Conservation (phyloP, 1,140 invertebrate species). For the Leguminivora glycinivorella region DNA sequence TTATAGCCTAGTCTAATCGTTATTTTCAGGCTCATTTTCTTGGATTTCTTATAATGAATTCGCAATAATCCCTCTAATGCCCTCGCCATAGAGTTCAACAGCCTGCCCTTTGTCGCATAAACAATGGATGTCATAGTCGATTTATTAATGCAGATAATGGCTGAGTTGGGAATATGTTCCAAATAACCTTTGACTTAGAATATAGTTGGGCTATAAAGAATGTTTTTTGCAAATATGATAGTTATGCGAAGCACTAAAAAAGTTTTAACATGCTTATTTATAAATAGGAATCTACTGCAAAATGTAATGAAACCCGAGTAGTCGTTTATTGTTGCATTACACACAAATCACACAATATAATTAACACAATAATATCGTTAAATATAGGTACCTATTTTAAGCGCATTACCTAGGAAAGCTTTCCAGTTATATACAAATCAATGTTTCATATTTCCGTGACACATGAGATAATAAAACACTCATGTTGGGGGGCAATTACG, state of each 20-base stretch:
- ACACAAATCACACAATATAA: no score
- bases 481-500: slow-evolving; percentile 62
- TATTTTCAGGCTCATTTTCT: slow-evolving; percentile 15
- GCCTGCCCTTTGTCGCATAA: slow-evolving; percentile 21
- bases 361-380: no score
- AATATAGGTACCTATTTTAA: no score
- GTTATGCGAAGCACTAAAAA: no score
- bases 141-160: slow-evolving; percentile 28
- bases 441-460: background rate
- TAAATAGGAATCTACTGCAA: no score
- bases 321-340: no score
- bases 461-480: slow-evolving; percentile 16
- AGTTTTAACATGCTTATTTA: no score
- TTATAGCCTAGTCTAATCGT: background rate
- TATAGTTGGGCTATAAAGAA: background rate
- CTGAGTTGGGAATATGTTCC: slow-evolving; percentile 22
- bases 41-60: slow-evolving; percentile 13
- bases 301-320: no score
- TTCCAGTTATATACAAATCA: background rate
- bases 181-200: slow-evolving; percentile 17
- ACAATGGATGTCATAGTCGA: slow-evolving; percentile 26
- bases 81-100: slow-evolving; percentile 25
- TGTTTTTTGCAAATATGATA: background rate
- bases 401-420: background rate
- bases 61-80: slow-evolving; percentile 24